Conservation (phyloP, 2,797 vertebrate species). For the Alectoris magna region DNA sequence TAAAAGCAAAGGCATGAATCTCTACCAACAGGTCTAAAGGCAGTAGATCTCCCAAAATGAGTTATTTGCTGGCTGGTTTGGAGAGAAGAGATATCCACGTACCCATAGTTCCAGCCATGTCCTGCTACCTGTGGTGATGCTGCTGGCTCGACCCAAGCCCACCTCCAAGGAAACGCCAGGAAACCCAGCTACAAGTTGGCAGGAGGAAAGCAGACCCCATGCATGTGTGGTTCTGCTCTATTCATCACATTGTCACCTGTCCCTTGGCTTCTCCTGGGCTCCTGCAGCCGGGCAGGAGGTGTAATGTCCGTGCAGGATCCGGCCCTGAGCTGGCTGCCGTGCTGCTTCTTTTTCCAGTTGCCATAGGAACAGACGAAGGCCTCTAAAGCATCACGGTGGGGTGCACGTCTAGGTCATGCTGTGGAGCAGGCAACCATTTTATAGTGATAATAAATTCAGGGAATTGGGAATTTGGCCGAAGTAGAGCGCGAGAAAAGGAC, state of each 20-base stretch:
- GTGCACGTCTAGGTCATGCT: constrained; percentile 56
- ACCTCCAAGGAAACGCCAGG: not conserved
- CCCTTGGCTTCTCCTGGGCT: not conserved
- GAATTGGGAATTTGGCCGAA: constrained; percentile 69
- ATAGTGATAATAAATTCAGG: constrained; percentile 72
- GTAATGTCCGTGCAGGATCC: not conserved
- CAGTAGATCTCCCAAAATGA: not conserved
- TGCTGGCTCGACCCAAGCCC: not conserved
- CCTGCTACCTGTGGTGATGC: not conserved
- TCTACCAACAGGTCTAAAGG: not conserved
- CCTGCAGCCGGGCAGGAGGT: not conserved
- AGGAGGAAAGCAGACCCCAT: not conserved
- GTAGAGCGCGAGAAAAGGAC: not conserved
- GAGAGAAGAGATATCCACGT: not conserved
- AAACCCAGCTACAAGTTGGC: not conserved
- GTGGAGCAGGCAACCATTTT: constrained; percentile 66
- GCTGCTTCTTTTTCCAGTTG: constrained; percentile 56
- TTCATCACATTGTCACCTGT: rapidly evolving
- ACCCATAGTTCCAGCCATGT: not conserved
- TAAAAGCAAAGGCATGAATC: not conserved
- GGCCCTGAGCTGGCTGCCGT: not conserved
- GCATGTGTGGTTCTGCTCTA: rapidly evolving
- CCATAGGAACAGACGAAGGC: constrained; percentile 71
- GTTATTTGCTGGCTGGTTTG: not conserved
- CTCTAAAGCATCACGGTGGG: constrained; percentile 57